Evolutionary conservation across 2,797 vertebrate genomes (phyloP).

Genomic region (Chelon auratus): DNA sequence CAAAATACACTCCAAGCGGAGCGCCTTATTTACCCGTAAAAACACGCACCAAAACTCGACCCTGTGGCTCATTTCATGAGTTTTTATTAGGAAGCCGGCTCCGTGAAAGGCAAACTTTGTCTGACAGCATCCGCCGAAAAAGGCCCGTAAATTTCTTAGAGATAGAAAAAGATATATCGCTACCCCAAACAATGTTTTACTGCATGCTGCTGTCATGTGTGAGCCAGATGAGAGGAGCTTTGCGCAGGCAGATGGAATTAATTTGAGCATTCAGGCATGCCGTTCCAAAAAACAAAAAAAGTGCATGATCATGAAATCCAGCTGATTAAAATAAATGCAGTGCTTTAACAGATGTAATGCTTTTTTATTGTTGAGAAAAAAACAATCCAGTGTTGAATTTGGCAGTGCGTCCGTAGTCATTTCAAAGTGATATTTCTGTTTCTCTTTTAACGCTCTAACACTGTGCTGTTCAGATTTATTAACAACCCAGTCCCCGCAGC

Average conservation of each 20-base stretch:
- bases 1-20: conserved; percentile 34
- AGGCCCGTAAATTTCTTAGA: neutral
- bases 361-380: no score
- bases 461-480: no score
- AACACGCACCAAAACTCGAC: conserved; percentile 6
- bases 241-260: conserved; percentile 6
- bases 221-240: conserved; percentile 43
- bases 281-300: no score
- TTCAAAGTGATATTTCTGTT: no score
- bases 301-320: no score
- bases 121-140: conserved; percentile 12
- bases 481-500: no score
- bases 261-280: neutral
- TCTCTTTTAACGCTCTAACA: no score
- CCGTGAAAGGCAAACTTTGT: conserved; percentile 8
- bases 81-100: conserved; percentile 20
- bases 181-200: conserved; percentile 12
- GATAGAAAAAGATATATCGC: no score
- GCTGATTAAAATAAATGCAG: no score
- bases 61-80: conserved; percentile 19
- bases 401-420: no score
- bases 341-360: no score
- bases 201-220: conserved; percentile 44
- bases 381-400: no score
- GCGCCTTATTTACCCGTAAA: conserved; percentile 28